A percentile compares a stretch with the other conserved stretches of the same genome.
Conservation (phyloP, 2,888 invertebrate species). For the Dolomedes plantarius region DNA sequence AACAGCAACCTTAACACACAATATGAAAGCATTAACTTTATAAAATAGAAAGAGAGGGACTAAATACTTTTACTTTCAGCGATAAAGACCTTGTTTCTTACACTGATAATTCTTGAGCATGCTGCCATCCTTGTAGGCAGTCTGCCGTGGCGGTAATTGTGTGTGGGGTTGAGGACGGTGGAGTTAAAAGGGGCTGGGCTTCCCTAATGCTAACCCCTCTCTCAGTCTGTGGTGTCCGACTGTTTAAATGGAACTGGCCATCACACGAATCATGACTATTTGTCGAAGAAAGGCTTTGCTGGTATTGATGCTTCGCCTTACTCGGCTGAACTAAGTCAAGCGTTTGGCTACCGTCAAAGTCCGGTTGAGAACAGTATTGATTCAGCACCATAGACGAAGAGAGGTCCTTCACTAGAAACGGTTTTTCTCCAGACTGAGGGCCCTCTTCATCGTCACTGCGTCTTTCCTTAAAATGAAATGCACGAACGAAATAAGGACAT, state of each 20-base stretch:
- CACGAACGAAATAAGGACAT: too few relatives aligned
- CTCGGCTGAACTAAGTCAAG: constrained; percentile 53
- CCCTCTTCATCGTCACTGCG: constrained; percentile 62
- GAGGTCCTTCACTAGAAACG: constrained; percentile 53
- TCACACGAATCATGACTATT: constrained; percentile 38
- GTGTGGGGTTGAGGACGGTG: constrained; percentile 55
- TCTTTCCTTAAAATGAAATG: constrained; percentile 37
- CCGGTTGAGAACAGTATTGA: constrained; percentile 46
- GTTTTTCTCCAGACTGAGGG: constrained; percentile 43
- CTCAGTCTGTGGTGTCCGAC: constrained; percentile 44
- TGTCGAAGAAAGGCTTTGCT: constrained; percentile 19
- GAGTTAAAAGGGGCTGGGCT: constrained; percentile 55
- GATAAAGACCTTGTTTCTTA: too few relatives aligned
- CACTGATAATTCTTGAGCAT: constrained; percentile 66
- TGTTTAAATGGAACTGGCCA: constrained; percentile 39
- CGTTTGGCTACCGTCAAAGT: constrained; percentile 54
- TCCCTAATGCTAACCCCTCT: constrained; percentile 47
- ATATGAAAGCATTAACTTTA: too few relatives aligned
- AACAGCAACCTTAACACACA: too few relatives aligned
- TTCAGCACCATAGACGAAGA: constrained; percentile 65
- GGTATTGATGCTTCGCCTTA: constrained; percentile 23
- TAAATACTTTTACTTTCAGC: too few relatives aligned
- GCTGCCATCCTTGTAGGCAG: constrained; percentile 55
- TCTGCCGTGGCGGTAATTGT: constrained; percentile 44
- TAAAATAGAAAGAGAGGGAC: too few relatives aligned